Evolutionary conservation across 2,113 vertebrate genomes (phyloP), one percentile per base, ranked within the genome.

Genomic region (Monopterus albus): DNA sequence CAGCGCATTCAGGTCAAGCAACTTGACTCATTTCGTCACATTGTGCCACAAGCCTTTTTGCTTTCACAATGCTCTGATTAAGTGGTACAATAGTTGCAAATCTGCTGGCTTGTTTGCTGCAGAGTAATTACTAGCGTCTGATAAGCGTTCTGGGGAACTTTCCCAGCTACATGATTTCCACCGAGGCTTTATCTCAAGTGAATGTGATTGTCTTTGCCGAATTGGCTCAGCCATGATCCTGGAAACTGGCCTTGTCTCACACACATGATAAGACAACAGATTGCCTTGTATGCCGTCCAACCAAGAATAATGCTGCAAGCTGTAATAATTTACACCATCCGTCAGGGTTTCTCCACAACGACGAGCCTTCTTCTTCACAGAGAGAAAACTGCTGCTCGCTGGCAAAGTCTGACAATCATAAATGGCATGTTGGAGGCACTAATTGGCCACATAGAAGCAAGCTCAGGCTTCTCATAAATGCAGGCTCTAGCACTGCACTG

Each of bases 91-190:
- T 81, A 79, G 85, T 84, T 76, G 83, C 79, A 87, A 83, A 87
- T 87, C 81, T 84, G 83, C 82, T 85, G 86, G 85, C 84, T 52
- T 86, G 81, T 88, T 86, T 82, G 82, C 75, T 64, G 71, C 82
- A 76, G 78, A 76, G 79, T 86, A 88, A 91, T 87, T 88, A 88
- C 77, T n/a, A 83, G 71, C 53, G 46, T 86, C 73, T 86, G 86
- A 86, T 89, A 85, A 89, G 86, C 78, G 56, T 87, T 87, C 77
- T 84, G 87, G 88, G 83, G 83, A 86, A 81, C 78, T 90, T 90
- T 87, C 83, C 85, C 85, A 69, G 83, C 81, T 69, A 58, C 78
- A 77, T 81, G 85, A 88, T 86, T 87, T 86, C 84, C 84, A 78
- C 80, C 13, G 78, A 82, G 84, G 72, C 55, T 80, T 85, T 82